Evolutionary conservation across 1,140 invertebrate genomes (phyloP).

Genomic region (Eriocheir sinensis): DNA sequence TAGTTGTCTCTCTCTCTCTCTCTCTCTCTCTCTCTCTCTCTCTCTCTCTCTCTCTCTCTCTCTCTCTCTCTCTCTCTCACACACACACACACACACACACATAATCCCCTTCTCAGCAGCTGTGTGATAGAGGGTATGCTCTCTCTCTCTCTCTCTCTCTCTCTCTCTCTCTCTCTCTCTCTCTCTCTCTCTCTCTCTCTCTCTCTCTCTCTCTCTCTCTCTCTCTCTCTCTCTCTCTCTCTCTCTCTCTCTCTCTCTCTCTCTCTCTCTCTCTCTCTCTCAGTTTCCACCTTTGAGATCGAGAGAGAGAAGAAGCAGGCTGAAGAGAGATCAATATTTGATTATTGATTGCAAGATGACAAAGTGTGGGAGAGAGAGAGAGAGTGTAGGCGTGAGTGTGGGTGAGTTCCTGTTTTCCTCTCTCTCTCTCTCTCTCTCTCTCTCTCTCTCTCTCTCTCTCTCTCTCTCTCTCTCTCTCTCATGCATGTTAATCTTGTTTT

Average conservation of each 20-base stretch:
- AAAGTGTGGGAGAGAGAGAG: constrained; percentile 3
- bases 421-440: not conserved
- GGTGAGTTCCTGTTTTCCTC: not conserved
- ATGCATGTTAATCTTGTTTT: not conserved
- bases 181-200: constrained; percentile 45
- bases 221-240: not conserved
- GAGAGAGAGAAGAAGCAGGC: not conserved
- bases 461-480: constrained; percentile 15
- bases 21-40: not conserved
- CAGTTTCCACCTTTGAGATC: not conserved
- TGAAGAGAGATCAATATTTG: constrained; percentile 13
- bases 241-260: constrained; percentile 7
- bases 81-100: too few species aligned
- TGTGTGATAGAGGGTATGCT: too few species aligned
- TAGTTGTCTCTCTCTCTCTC: not conserved
- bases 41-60: constrained; percentile 28
- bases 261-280: not conserved
- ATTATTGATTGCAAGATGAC: not conserved
- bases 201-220: not conserved
- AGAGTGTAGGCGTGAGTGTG: not conserved
- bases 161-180: constrained; percentile 33
- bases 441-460: not conserved
- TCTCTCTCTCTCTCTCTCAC: constrained; percentile 20
- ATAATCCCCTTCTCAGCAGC: not conserved
- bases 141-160: constrained; percentile 34